Conservation (phyloP, 1,140 invertebrate species). For the Lordiphosa clarofinis region DNA sequence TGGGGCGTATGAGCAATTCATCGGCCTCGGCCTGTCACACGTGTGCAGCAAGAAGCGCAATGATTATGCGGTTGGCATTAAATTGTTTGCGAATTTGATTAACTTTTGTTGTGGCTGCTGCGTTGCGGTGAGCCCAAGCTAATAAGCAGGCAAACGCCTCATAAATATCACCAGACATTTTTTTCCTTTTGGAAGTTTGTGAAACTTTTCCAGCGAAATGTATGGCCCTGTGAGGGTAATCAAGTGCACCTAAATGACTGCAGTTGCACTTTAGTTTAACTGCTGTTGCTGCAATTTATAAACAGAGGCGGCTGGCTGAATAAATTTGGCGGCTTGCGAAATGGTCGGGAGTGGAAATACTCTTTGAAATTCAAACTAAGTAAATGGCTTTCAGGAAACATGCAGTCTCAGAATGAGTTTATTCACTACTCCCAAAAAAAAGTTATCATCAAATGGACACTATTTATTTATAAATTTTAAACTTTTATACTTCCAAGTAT, state of each 20-base stretch:
- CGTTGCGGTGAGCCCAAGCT: constrained; percentile 13
- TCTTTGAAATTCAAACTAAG: background rate
- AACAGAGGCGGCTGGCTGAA: constrained; percentile 24
- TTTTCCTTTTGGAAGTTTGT: constrained; percentile 3
- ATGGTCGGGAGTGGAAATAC: constrained; percentile 19
- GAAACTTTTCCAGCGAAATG: constrained; percentile 43
- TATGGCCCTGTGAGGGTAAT: constrained; percentile 40
- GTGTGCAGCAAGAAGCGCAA: constrained; percentile 38
- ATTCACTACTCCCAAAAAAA: too few species aligned
- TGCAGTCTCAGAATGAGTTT: too few species aligned
- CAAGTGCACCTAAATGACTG: constrained; percentile 64
- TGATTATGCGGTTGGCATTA: constrained; percentile 71
- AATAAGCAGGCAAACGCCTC: constrained; percentile 29
- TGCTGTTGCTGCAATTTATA: constrained; percentile 62
- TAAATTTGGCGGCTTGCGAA: constrained; percentile 26
- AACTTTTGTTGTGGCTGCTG: constrained; percentile 21
- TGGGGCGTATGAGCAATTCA: constrained; percentile 46
- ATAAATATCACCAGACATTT: constrained; percentile 22
- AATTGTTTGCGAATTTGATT: constrained; percentile 60
- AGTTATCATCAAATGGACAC: too few species aligned
- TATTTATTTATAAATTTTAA: too few species aligned
- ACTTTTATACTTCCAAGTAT: too few species aligned
- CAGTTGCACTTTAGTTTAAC: constrained; percentile 61
- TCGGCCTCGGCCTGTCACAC: background rate
- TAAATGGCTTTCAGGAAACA: too few species aligned